Evolutionary conservation across 2,797 vertebrate genomes (phyloP).

Genomic region (Diplodus puntazzo): DNA sequence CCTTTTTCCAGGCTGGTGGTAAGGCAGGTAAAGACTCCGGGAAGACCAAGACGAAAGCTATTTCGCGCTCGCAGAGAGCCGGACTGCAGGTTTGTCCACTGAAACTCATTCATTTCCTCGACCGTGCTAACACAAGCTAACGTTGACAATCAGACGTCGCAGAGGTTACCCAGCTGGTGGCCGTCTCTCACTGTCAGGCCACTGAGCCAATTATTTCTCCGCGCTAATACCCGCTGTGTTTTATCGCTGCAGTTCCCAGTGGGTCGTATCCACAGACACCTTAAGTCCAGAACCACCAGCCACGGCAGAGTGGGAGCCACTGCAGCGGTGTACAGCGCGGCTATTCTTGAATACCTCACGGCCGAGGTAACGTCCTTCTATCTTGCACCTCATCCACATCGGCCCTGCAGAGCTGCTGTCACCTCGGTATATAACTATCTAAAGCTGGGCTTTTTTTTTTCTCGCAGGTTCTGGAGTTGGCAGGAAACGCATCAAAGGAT

Average conservation of each 20-base stretch:
- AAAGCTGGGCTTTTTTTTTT: fast-evolving
- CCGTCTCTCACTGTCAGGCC: neutral
- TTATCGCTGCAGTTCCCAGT: slow-evolving; percentile 82
- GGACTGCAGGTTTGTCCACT: slow-evolving; percentile 90
- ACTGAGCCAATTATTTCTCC: neutral
- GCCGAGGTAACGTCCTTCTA: slow-evolving; percentile 87
- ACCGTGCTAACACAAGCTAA: slow-evolving; percentile 31
- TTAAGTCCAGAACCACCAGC: slow-evolving; percentile 88
- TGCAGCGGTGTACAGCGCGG: slow-evolving; percentile 88
- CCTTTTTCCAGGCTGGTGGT: slow-evolving; percentile 90
- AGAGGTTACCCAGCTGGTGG: slow-evolving; percentile 3
- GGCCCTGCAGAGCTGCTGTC: neutral
- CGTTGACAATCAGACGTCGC: slow-evolving; percentile 18
- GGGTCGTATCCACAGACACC: slow-evolving; percentile 88
- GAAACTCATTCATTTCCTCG: slow-evolving; percentile 48
- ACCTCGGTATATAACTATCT: fast-evolving
- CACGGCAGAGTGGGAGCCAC: slow-evolving; percentile 89
- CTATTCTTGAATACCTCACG: slow-evolving; percentile 92
- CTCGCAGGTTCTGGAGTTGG: slow-evolving; percentile 85
- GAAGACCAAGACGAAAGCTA: slow-evolving; percentile 96
- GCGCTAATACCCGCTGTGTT: neutral
- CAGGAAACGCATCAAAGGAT: slow-evolving; percentile 89
- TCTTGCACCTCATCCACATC: fast-evolving
- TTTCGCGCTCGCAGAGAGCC: slow-evolving; percentile 96
- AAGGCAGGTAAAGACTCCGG: slow-evolving; percentile 97